Evolutionary conservation across 2,888 invertebrate species (phyloP), one percentile per base, ranked within the genome.

Genomic region (Ariolimax columbianus): DNA sequence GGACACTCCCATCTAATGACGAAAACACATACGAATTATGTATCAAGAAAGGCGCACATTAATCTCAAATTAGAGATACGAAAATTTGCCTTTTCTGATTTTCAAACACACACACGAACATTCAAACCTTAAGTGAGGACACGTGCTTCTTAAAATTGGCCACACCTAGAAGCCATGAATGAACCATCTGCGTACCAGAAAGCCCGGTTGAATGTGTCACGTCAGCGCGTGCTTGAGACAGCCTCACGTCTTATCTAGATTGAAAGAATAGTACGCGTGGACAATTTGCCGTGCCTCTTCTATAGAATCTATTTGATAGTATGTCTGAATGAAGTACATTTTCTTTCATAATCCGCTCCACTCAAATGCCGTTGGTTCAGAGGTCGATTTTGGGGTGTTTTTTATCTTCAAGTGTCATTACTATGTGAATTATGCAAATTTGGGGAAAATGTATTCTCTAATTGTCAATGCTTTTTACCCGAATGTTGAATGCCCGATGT

Each of bases 121-220:
- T 6, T n/a, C 1, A 14, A 23, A 55, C 19, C 6, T 55, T n/a
- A 14, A 63, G 26, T 63, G n/a, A n/a, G 59, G 59, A 63, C 7
- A 11, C n/a, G 70, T 36, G 19, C n/a, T 73, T 3, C n/a, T 2
- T 23, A n/a, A 73, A 36, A n/a, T 2, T n/a, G 47, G 26, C 43
- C 9, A 19, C 43, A 43, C 40, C 38, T 43, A 47, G 23, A 2
- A 7, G 2, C 14, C n/a, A 47, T 73, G 73, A 73, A 73, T 73
- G 73, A 73, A 73, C 73, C 72, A 40, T 73, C 43, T 73, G 73
- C 43, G 73, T 30, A 73, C 43, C 73, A 73, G n/a, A 47, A n/a
- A 43, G 43, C 73, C n/a, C 47, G 43, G 40, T 30, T 73, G 47
- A 73, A n/a, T 47, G 43, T n/a, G n/a, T n/a, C n/a, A n/a, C n/a